phyloP scores from a whole-genome alignment of 2,888 invertebrate genomes.

The Crepidodera aurea region DNA sequence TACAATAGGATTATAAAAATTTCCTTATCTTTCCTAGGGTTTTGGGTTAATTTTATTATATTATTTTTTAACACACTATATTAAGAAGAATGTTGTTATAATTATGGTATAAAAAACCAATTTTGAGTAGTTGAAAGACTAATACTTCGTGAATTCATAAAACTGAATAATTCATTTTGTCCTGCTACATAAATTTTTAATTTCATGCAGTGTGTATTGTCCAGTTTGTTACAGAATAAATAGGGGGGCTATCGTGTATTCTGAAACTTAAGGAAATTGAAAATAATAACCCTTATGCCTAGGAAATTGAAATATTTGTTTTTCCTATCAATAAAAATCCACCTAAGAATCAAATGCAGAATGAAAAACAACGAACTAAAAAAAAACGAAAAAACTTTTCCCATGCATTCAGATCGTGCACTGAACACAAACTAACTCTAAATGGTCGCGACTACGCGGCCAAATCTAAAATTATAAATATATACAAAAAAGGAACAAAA shows the following conservation, averaged over 20 bases:
- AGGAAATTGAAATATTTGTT: neutral
- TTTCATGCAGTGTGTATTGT: no score
- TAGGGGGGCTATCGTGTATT: no score
- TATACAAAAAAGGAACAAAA: slow-evolving; percentile 63
- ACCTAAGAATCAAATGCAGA: slow-evolving; percentile 39
- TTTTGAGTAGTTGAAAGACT: no score
- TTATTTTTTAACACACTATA: no score
- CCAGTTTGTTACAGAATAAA: no score
- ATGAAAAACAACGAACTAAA: slow-evolving; percentile 56
- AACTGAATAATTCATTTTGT: no score
- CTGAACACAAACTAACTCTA: slow-evolving; percentile 45
- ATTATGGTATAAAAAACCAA: no score
- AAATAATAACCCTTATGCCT: neutral
- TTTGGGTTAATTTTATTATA: neutral
- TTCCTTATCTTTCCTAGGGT: neutral
- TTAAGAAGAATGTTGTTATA: no score
- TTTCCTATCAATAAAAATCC: slow-evolving; percentile 1
- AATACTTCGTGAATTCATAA: no score
- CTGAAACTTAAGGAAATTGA: no score
- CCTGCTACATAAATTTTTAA: no score
- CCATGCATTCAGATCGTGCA: slow-evolving; percentile 43
- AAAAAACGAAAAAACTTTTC: slow-evolving; percentile 47
- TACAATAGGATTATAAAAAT: neutral
- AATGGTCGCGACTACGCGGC: slow-evolving; percentile 39
- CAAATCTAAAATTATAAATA: slow-evolving; percentile 51